Percentiles rank a stretch among this genome's conserved stretches.
These are phyloP conservation scores for Wiebesia pumilae DNA, from an alignment of 1,140 invertebrate genomes.

Conservation along the genomic window DNA sequence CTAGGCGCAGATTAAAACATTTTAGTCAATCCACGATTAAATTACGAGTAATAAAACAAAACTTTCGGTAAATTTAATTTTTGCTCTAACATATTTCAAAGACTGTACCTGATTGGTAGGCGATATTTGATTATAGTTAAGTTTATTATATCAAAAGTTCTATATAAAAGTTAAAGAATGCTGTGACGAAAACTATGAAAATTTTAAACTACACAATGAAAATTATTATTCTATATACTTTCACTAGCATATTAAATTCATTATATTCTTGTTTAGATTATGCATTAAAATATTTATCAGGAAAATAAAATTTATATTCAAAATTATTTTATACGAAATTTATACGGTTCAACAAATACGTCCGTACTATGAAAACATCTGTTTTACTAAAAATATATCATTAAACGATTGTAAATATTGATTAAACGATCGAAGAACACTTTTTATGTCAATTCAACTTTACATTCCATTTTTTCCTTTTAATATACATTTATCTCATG, in stretches of 20 bases:
- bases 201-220: slow-evolving; percentile 22
- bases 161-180: slow-evolving; percentile 33
- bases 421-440: slow-evolving; percentile 34
- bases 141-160: slow-evolving; percentile 37
- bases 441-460: slow-evolving; percentile 22
- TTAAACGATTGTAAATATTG: slow-evolving; percentile 12
- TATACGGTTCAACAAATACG: not conserved
- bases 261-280: not conserved
- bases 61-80: not conserved
- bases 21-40: slow-evolving; percentile 26
- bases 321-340: not conserved
- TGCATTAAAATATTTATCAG: not conserved
- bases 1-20: not conserved
- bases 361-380: slow-evolving; percentile 15
- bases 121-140: not conserved
- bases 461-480: slow-evolving; percentile 2
- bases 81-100: not conserved
- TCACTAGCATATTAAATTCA: not conserved
- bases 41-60: slow-evolving; percentile 30
- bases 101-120: no score
- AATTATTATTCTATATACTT: slow-evolving; percentile 11
- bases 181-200: slow-evolving; percentile 16
- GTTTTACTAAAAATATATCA: slow-evolving; percentile 33
- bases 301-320: not conserved
- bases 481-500: not conserved